Evolutionary conservation across 2,113 vertebrate genomes (phyloP), one percentile per base, ranked within the genome.

Genomic region (Tiliqua scincoides): DNA sequence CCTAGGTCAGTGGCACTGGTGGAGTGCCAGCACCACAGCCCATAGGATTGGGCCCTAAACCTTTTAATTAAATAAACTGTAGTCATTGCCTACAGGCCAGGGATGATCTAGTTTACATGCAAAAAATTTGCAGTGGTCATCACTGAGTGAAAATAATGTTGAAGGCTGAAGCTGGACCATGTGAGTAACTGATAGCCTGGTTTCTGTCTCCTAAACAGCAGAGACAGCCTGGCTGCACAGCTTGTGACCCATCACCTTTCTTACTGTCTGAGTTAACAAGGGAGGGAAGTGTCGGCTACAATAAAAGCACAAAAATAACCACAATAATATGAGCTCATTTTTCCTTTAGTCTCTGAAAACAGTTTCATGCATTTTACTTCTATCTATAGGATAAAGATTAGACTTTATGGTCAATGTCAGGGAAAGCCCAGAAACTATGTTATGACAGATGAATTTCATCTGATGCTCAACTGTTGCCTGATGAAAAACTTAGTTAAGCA

Each of bases 221-320:
- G 92, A 92, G 90, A 92, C 92, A 91, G 63, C 88, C 23, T 74
- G 87, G 76, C 87, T 85, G 82, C 89, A 79, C 84, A 89, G 89
- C 90, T 92, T 93, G 93, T 94, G 92, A 90, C 88, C 93, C 91
- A 93, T 94, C 93, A 93, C 93, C 90, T 92, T 88, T 88, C 88
- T 84, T 88, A 71, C 81, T 73, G 91, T 92, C 89, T 87, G 87
- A 93, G 91, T 89, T 91, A 93, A 83, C 84, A 93, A 94, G 82
- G 84, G 82, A 62, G 89, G 90, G 81, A 62, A 70, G 89, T 77
- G 48, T 91, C 27, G 86, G 85, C 88, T 93, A 89, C 85, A 91
- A 93, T 85, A 79, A 84, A 48, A 92, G 87, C 88, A 91, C 23
- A 93, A 94, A 95, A 92, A 83, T 90, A 94, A 32, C 48, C 88